A percentile compares a stretch with the other conserved stretches of the same genome.
Evolutionary conservation across 2,113 vertebrate genomes (phyloP).

Genomic region (Platysteira castanea): DNA sequence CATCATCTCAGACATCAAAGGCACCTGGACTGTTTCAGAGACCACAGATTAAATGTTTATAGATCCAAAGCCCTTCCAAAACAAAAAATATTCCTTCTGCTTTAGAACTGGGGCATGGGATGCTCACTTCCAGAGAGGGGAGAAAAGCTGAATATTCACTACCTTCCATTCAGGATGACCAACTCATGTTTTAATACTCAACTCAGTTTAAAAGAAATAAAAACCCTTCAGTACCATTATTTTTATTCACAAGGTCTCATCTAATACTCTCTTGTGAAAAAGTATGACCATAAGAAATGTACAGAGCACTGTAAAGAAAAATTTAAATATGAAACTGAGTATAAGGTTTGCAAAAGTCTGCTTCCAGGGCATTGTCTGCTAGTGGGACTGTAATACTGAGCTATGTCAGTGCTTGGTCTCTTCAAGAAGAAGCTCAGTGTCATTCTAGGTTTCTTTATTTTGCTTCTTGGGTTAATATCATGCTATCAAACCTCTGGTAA

Average conservation of each 20-base stretch:
- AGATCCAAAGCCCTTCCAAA: background rate
- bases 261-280: background rate
- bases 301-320: background rate
- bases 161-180: background rate
- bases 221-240: background rate
- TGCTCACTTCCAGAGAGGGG: background rate
- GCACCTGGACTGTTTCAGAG: background rate
- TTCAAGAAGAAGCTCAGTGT: background rate
- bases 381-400: background rate
- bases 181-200: background rate
- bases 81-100: background rate
- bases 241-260: background rate
- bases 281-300: background rate
- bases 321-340: background rate
- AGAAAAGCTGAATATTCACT: background rate
- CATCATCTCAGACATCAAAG: background rate
- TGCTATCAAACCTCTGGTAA: background rate
- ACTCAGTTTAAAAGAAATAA: background rate
- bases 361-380: background rate
- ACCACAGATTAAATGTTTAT: background rate
- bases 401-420: background rate
- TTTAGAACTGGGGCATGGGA: background rate
- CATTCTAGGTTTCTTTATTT: background rate
- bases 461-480: background rate
- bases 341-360: background rate